Percentiles rank a stretch among this genome's conserved stretches.
These are phyloP conservation scores for Enteromius thamalakanensis DNA, from an alignment of 2,797 vertebrate genomes.

Conservation along the genomic window DNA sequence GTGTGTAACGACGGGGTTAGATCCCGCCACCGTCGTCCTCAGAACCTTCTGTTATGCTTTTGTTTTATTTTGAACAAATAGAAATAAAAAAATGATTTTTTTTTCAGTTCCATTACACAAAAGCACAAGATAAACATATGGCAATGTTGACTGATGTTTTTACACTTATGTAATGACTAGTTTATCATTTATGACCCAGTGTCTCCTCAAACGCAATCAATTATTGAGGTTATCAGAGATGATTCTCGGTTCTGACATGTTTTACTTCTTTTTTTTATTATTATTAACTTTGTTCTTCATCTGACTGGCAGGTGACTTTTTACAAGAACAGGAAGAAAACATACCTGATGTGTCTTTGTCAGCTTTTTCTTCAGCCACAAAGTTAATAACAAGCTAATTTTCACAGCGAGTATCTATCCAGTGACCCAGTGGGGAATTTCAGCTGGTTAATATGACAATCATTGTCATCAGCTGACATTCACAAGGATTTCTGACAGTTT, in stretches of 20 bases:
- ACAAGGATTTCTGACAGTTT: not conserved
- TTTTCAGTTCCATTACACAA: too few species aligned
- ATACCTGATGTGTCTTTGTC: not conserved
- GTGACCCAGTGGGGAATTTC: not conserved
- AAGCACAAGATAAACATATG: too few species aligned
- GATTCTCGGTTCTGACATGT: not conserved
- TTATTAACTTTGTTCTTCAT: constrained; percentile 5
- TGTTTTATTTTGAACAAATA: not conserved
- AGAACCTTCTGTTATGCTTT: not conserved
- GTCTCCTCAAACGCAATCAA: not conserved
- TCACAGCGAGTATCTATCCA: constrained; percentile 16
- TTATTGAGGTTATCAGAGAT: not conserved
- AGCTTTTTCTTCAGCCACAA: not conserved
- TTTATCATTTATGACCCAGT: not conserved
- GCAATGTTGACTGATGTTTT: too few species aligned
- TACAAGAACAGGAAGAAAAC: not conserved
- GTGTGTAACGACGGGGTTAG: too few species aligned
- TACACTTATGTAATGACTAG: not conserved
- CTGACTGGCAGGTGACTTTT: not conserved
- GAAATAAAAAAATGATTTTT: too few species aligned
- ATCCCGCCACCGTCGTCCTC: not conserved
- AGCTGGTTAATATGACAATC: constrained; percentile 12
- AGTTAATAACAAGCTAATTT: constrained; percentile 31
- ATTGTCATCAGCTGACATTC: constrained; percentile 13
- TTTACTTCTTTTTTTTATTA: not conserved